Evolutionary conservation across 2,888 invertebrate species (phyloP), one percentile per base, ranked within the genome.

Genomic region (Rapana venosa): DNA sequence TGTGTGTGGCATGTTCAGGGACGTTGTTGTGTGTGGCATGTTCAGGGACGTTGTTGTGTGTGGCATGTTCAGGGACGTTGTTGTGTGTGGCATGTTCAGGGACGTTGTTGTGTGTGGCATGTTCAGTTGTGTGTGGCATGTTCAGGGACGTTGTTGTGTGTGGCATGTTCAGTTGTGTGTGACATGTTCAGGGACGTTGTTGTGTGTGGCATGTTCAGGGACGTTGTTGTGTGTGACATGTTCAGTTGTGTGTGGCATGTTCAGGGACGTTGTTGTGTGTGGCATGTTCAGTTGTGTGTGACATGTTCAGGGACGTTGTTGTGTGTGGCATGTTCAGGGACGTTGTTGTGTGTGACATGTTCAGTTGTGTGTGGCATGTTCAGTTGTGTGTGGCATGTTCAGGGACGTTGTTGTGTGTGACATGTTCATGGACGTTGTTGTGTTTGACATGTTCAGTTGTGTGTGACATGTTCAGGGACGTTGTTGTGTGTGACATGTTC

Each of bases 81-180:
- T n/a, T 47, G 47, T 47, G 47, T 30, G 30, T 77, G 26, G 26
- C 30, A 13, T n/a, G 74, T 77, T 26, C 87, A 92, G 92, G 36
- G 92, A 92, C 83, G 92, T n/a, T n/a, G n/a, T n/a, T n/a, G n/a
- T n/a, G n/a, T n/a, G n/a, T n/a, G n/a, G n/a, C n/a, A n/a, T n/a
- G n/a, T n/a, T n/a, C n/a, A n/a, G n/a, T n/a, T 47, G 47, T 47
- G 47, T 30, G 30, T 77, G 26, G 26, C 30, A 13, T n/a, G 74
- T 77, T 26, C 87, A 92, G 92, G 36, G 92, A 92, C 83, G 92
- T n/a, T n/a, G n/a, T n/a, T n/a, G n/a, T n/a, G n/a, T n/a, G n/a
- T n/a, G n/a, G n/a, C n/a, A n/a, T n/a, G n/a, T n/a, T n/a, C n/a
- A n/a, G n/a, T n/a, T 47, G 47, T 47, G 47, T 30, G 30, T 77